phyloP scores from a whole-genome alignment of 1,140 invertebrate genomes.

The Drosophila ambigua region DNA sequence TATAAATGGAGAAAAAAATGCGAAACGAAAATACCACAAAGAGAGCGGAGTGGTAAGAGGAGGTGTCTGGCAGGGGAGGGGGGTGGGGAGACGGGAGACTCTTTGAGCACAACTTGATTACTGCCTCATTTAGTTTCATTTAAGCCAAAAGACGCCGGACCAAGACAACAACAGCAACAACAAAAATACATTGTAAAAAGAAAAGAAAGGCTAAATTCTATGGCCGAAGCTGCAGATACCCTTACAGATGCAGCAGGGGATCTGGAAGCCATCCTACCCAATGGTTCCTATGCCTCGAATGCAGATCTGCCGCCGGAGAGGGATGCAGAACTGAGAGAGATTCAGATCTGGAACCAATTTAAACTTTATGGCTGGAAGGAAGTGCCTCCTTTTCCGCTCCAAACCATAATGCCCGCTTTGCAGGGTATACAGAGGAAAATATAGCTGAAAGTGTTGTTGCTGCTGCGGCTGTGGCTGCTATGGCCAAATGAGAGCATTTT shows the following conservation, averaged over 20 bases:
- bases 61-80: constrained; percentile 52
- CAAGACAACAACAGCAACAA: constrained; percentile 15
- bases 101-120: constrained; percentile 82
- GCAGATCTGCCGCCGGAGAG: too few species aligned
- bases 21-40: constrained; percentile 78
- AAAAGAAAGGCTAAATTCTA: constrained; percentile 9
- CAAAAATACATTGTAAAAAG: constrained; percentile 67
- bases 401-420: too few species aligned
- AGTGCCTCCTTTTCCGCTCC: too few species aligned
- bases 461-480: constrained; percentile 15
- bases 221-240: too few species aligned
- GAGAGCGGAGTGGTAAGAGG: constrained; percentile 22
- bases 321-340: too few species aligned
- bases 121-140: constrained; percentile 81
- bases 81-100: constrained; percentile 44
- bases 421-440: too few species aligned
- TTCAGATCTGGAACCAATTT: too few species aligned
- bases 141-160: constrained; percentile 65
- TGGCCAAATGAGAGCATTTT: constrained; percentile 77
- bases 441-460: constrained; percentile 3
- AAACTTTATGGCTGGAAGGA: too few species aligned
- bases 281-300: too few species aligned
- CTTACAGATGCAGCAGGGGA: not conserved
- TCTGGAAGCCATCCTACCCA: too few species aligned
- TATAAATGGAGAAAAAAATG: constrained; percentile 27